Conservation (phyloP, 2,888 invertebrate species). For the Zhuqinia jingwanae region DNA sequence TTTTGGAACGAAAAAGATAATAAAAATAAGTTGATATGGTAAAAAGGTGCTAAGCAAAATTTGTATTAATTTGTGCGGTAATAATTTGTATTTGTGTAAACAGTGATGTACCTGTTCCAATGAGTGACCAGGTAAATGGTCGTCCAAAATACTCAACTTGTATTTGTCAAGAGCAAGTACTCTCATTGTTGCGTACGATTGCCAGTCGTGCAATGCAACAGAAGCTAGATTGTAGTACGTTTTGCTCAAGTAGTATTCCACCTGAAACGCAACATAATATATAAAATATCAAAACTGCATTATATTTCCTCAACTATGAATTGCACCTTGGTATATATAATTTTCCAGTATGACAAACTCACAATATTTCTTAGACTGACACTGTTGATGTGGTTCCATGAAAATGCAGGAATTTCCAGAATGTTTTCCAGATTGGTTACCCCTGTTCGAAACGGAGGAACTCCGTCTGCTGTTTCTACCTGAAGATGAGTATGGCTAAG, state of each 20-base stretch:
- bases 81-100: too few species aligned
- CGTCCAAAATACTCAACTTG: constrained; percentile 90
- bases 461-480: constrained; percentile 77
- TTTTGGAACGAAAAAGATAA: constrained; percentile 95
- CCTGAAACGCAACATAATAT: too few species aligned
- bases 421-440: constrained; percentile 86
- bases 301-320: too few species aligned
- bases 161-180: constrained; percentile 93
- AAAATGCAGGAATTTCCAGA: constrained; percentile 84
- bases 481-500: constrained; percentile 96
- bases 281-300: too few species aligned
- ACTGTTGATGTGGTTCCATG: constrained; percentile 83
- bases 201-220: constrained; percentile 98
- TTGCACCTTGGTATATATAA: too few species aligned
- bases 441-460: constrained; percentile 87
- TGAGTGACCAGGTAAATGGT: constrained; percentile 97
- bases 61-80: too few species aligned
- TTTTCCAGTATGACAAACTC: too few species aligned
- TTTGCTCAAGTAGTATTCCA: constrained; percentile 94
- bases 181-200: constrained; percentile 98
- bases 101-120: constrained; percentile 91
- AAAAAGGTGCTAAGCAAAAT: too few species aligned
- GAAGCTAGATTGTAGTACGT: constrained; percentile 99
- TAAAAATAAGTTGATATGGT: too few species aligned
- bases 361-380: constrained; percentile 85